Evolutionary conservation across 2,113 vertebrate species (phyloP), one percentile per base, ranked within the genome.

Genomic region (Porphyrio hochstetteri): DNA sequence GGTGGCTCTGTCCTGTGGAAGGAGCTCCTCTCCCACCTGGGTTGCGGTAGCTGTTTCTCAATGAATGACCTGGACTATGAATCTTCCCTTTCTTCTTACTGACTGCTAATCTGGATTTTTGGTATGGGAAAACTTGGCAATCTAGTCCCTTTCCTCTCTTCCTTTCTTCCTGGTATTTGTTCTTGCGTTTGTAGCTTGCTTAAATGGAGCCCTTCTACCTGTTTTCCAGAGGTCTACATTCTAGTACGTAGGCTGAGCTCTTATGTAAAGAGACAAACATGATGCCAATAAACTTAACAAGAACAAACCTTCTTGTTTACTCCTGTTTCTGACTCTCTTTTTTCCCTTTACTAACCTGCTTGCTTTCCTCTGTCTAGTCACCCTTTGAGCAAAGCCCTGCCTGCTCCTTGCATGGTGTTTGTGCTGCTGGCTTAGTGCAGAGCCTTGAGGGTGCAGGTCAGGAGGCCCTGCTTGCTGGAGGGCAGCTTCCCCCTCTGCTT

Each of bases 271-370:
- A 98, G 97, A 98, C 90, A 97, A 98, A 97, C 96, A 92, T 97
- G 97, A 98, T 98, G 98, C 98, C 98, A 98, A 98, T 98, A 98
- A 98, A 98, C 96, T 98, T 98, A 98, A 98, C 97, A 95, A 98
- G 97, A 98, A 98, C 97, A 97, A 98, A 97, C 82, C 33, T 67
- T 69, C 94, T 92, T 95, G 94, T 95, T 97, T 87, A 83, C 92
- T 96, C 74, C 93, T 86, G 94, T 96, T 96, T 96, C 95, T 97
- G 90, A 59, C 97, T 96, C 23, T 94, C 81, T 88, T 71, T 79
- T 80, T 33, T 59, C 13, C 80, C 40, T 79, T 80, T 76, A 75
- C 90, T 95, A 95, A 94, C 83, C 64, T 23, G 12, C 75, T 57
- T 46, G 1, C 61, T 84, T 75, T 67, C 64, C 35, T 70, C 53